A percentile compares a stretch with the other conserved stretches of the same genome.
Conservation (phyloP, 2,113 vertebrate genomes). For the Pseudolaguvia tuberculata region DNA sequence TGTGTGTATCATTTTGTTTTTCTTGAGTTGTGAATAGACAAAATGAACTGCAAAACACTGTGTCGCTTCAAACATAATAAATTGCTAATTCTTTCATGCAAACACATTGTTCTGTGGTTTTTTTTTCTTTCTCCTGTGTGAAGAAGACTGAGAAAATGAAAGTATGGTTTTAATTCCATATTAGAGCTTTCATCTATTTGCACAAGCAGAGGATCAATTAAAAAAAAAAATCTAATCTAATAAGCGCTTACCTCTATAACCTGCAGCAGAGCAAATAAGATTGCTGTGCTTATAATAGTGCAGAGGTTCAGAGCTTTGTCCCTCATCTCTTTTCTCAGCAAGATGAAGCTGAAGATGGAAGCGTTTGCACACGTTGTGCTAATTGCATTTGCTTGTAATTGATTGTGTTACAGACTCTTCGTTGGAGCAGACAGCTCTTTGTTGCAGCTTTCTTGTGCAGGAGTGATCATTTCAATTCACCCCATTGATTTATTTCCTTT, state of each 20-base stretch:
- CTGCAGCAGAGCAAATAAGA: background rate
- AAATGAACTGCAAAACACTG: constrained; percentile 41
- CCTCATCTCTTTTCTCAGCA: constrained; percentile 9
- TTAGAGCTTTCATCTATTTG: background rate
- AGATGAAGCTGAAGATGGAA: background rate
- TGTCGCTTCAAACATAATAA: constrained; percentile 43
- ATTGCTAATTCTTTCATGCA: constrained; percentile 24
- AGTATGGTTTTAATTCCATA: background rate
- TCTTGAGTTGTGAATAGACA: constrained; percentile 25
- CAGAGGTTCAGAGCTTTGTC: constrained; percentile 8
- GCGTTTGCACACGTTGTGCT: background rate
- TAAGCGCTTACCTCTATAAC: background rate
- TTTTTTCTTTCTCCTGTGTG: background rate
- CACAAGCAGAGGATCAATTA: background rate
- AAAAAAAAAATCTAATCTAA: background rate
- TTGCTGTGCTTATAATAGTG: background rate
- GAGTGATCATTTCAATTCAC: background rate
- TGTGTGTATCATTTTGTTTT: constrained; percentile 42
- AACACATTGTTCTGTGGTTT: background rate
- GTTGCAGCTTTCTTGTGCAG: background rate
- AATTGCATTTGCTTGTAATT: constrained; percentile 11
- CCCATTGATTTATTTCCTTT: background rate
- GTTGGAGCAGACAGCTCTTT: too few relatives aligned
- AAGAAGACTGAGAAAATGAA: background rate
- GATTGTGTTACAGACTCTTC: background rate